Conservation (phyloP, 2,113 vertebrate genomes). For the Egretta garzetta region DNA sequence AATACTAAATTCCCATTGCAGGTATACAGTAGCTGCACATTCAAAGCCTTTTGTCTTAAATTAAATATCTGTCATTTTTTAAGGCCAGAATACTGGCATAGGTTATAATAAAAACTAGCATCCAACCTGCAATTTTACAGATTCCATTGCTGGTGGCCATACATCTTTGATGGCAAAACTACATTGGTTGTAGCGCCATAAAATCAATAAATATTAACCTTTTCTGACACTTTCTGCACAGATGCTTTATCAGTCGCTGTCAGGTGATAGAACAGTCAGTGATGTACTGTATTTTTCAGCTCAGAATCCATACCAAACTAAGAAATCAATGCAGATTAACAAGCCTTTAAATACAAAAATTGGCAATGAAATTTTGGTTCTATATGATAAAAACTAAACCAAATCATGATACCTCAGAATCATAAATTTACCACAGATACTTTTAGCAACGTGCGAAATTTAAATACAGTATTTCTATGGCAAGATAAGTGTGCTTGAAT, state of each 20-base stretch:
- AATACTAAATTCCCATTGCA: constrained; percentile 56
- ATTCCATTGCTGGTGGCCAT: constrained; percentile 73
- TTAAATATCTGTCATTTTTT: constrained; percentile 71
- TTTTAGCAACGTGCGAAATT: neutral
- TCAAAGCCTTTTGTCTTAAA: constrained; percentile 59
- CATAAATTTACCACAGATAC: neutral
- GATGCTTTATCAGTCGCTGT: constrained; percentile 76
- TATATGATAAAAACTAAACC: neutral
- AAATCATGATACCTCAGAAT: neutral
- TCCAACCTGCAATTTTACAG: constrained; percentile 68
- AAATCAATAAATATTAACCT: constrained; percentile 86
- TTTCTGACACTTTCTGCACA: constrained; percentile 76
- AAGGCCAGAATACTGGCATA: constrained; percentile 53
- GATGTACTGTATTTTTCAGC: constrained; percentile 73
- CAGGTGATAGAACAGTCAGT: constrained; percentile 74
- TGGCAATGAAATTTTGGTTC: constrained; percentile 51
- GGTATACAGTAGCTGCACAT: constrained; percentile 19
- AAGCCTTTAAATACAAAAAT: constrained; percentile 69
- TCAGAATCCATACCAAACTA: constrained; percentile 74
- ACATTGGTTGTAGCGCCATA: constrained; percentile 73
- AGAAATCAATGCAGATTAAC: constrained; percentile 76
- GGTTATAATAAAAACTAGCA: constrained; percentile 68
- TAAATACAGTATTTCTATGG: neutral
- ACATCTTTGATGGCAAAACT: constrained; percentile 77
- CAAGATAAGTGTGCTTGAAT: neutral